Conservation (phyloP, 2,797 vertebrate genomes). For the Sorex maritimensis region DNA sequence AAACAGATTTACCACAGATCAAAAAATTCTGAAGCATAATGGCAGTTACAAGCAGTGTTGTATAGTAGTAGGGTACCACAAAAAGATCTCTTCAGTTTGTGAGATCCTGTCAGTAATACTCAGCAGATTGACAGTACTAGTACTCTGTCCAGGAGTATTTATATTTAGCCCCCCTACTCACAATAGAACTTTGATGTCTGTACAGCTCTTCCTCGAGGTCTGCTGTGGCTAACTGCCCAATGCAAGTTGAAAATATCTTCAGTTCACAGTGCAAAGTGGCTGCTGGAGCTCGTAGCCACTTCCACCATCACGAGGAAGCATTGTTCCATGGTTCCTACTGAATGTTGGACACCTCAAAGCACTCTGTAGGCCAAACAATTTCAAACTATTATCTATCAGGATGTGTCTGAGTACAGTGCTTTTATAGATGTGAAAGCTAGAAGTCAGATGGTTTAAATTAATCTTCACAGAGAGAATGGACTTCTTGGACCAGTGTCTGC, state of each 20-base stretch:
- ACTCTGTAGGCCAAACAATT: no score
- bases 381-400: neutral
- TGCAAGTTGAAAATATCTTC: neutral
- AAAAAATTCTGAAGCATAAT: neutral
- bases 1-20: no score
- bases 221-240: no score
- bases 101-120: neutral
- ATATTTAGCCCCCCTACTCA: neutral
- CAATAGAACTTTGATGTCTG: neutral
- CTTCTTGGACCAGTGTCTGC: neutral
- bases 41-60: neutral
- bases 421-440: neutral
- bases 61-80: neutral
- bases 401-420: neutral
- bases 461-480: neutral
- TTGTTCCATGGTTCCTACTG: no score
- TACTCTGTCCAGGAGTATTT: neutral
- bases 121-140: neutral
- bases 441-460: neutral
- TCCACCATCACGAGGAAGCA: no score
- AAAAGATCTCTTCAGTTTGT: neutral
- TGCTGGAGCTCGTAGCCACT: neutral
- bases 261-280: neutral
- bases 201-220: neutral
- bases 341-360: no score